Evolutionary conservation across 23 tunicate genomes (phyloP), one percentile per base, ranked within the genome.

Genomic region (Botrylloides violaceus): DNA sequence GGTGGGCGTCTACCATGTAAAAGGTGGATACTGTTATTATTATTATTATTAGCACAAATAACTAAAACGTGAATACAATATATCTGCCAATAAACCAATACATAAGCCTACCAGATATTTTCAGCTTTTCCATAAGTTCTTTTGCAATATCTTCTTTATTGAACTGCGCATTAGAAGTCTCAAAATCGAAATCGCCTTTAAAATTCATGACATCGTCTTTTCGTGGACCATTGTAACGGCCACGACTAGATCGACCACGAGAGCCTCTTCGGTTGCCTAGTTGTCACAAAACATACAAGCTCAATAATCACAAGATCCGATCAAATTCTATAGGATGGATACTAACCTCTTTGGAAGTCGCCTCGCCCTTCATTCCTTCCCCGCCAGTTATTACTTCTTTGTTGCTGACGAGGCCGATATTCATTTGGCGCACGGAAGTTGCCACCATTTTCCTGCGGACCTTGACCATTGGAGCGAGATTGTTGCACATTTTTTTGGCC

Each of bases 121-220:
- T 90, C 49, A 90, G 83, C 32, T 79, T 87, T 19, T 59, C 66
- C 91, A 79, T 82, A 7, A 95, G 70, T 50, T 95, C 92, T 47
- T 78, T 83, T 2, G 95, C 96, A 37, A 95, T 90, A 53, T 95
- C 96, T 61, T 95, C 96, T 50, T 95, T 87, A 58, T 95, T 89
- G 59, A 95, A 95, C 77, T 82, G 91, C 29, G 91, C 91, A 59
- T 95, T 95, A 25, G 95, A 62, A n/a, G 73, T 62, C 32, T 87
- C 99, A 53, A 95, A 95, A 48, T 95, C 96, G 55, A 87, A 95
- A 29, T 87, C 96, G 0, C 87, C 87, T 33, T 87, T 82, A 36
- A 87, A 95, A 12, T 59, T 78, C 38, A 84, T 62, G 5, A 80
- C 80, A 36, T 92, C 87, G 47, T 92, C 87, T 63, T 84, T 92